Base-by-base conservation (phyloP, 2,888 invertebrate species). In the Xylophagus ater region DNA sequence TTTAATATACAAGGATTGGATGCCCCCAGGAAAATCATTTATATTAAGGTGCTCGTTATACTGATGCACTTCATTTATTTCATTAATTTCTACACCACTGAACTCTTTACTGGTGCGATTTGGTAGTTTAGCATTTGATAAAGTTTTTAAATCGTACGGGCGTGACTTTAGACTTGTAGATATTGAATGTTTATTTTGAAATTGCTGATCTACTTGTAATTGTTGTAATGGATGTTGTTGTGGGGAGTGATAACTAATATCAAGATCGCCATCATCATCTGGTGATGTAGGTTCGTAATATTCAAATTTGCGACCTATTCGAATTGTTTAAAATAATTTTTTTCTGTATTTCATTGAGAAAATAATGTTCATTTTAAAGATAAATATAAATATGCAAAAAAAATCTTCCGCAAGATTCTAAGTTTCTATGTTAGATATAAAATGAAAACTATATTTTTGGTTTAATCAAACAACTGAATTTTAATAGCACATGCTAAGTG, bases 261-360 rank as follows among this genome's bases (percentile, higher is more conserved):
- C 2, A n/a, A 13, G 13, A 30, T 20, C 20, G n/a, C 4, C 37
- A 2, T 57, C 56, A 21, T 56, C 56, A 6, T 61, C 60, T 8
- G 62, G 60, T 1, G 61, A 57, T 17, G 58, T 51, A 6, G 63
- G 61, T 20, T 63, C 63, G 37, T 60, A 63, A 42, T 60, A 62
- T 36, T 65, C 62, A 35, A 64, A 63, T 45, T 63, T 62, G 34
- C 55, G 52, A 12, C 39, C 52, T 52, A 26, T 19, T 31, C 15
- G 30, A 20, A 17, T 31, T 23, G 7, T 7, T 15, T 15, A 24
- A 21, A 3, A 14, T 23, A 34, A 14, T 14, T 13, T 8, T 9
- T 19, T 23, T 23, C 33, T 23, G 15, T 34, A 23, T 20, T 23
- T 20, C 23, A 23, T 13, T 10, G n/a, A n/a, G n/a, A n/a, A n/a